Conservation (phyloP, 2,888 invertebrate genomes). For the Cenopis cana region DNA sequence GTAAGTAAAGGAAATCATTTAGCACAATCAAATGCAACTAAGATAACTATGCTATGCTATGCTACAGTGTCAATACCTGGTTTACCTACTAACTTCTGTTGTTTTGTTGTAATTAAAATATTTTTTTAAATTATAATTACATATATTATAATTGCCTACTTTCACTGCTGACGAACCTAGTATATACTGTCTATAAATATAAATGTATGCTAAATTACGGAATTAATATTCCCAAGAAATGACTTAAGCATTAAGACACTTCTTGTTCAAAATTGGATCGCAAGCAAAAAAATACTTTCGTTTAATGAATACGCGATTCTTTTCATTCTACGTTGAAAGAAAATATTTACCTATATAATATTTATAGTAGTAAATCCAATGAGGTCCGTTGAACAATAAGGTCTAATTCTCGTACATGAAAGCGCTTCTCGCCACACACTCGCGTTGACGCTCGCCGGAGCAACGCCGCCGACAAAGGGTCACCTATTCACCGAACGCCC, state of each 20-base stretch:
- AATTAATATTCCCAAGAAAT: neutral
- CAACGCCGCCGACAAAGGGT: constrained; percentile 41
- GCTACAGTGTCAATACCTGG: too few species aligned
- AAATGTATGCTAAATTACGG: neutral
- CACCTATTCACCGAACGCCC: constrained; percentile 42
- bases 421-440: constrained; percentile 18
- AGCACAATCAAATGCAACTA: too few species aligned
- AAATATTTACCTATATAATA: too few species aligned
- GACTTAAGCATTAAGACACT: neutral
- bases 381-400: constrained; percentile 13
- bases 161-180: neutral
- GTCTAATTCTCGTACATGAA: constrained; percentile 1
- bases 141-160: too few species aligned
- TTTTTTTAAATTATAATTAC: too few species aligned
- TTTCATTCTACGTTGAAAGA: too few species aligned
- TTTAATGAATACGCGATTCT: neutral
- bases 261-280: too few species aligned
- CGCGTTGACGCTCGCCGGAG: constrained; percentile 10
- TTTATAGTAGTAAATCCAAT: constrained; percentile 8
- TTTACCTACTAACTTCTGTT: too few species aligned
- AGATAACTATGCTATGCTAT: too few species aligned
- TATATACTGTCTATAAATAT: neutral
- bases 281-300: too few species aligned
- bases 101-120: too few species aligned
- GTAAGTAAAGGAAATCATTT: too few species aligned